These are phyloP conservation scores for Lepeophtheirus salmonis DNA, from an alignment of 1,140 invertebrate species.

Conservation along the genomic window DNA sequence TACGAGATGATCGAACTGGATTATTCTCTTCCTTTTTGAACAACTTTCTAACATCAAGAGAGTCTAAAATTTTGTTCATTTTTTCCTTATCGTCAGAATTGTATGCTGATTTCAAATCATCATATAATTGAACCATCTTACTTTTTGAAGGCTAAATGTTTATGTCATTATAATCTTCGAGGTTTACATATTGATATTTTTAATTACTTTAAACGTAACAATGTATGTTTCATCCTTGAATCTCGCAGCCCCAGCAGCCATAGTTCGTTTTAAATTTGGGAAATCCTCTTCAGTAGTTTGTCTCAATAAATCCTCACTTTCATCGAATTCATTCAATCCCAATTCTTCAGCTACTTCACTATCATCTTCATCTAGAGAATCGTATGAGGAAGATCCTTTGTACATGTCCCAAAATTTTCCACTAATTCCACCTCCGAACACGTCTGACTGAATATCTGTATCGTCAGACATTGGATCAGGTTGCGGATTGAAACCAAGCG, in stretches of 20 bases:
- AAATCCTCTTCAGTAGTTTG: neutral
- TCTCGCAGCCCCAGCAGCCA: no score
- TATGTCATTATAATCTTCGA: neutral
- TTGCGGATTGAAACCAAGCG: slow-evolving; percentile 8
- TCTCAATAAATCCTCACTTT: neutral
- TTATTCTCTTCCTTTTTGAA: neutral
- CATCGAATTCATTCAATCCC: neutral
- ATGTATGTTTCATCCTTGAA: neutral
- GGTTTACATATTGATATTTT: neutral
- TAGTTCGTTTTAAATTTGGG: no score
- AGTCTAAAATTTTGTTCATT: neutral
- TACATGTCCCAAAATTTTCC: neutral
- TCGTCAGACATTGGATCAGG: neutral
- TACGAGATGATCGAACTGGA: neutral
- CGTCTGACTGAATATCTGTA: neutral
- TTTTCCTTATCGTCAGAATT: neutral
- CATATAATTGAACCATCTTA: neutral
- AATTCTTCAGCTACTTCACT: neutral
- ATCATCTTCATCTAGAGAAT: neutral
- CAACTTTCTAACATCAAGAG: neutral
- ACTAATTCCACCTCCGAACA: slow-evolving; percentile 4
- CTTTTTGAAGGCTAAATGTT: neutral
- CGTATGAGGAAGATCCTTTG: neutral
- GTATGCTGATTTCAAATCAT: neutral
- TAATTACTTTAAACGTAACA: neutral